Evolutionary conservation across 2,797 vertebrate species (phyloP), one percentile per base, ranked within the genome.

Genomic region (Emys orbicularis): DNA sequence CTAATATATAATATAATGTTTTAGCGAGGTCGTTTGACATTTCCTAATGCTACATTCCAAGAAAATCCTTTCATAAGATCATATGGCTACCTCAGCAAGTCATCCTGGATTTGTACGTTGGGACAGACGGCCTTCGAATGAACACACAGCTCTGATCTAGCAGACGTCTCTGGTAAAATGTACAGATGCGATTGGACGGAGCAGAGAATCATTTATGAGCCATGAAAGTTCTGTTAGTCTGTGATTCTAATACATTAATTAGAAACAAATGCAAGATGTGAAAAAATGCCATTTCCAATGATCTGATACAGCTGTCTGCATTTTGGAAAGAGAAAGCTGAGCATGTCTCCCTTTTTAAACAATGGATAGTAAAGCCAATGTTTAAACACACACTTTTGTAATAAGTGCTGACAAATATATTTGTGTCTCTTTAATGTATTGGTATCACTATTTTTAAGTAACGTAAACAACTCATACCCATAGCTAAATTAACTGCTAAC

Each of bases 231-330:
- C 65, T 87, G 86, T 95, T 56, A 77, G 23, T 89, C 16, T 86
- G 84, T 90, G 37, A 81, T 29, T 79, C 59, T 96, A 93, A 94
- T 94, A 81, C 83, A 95, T 89, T 94, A 94, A 95, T 95, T 94
- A 92, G 7, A 27, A 84, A 83, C 31, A 92, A 95, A 94, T 85
- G 21, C 1, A 88, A 90, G 79, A 85, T 81, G 56, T 15, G 81
- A 93, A 95, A 95, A 95, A 85, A 59, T 83, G 47, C 0, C 44
- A 83, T 90, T 94, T 94, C 41, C 21, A 90, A 85, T 85, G 84
- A 84, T 74, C 16, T 50, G 91, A 89, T 92, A 12, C 61, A 23
- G 15, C 15, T 12, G 47, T 88, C 25, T 81, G 0, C 41, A 44
- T 41, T 88, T 80, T 41, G 2, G 7, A 23, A 31, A 68, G 82